Percentiles rank a stretch among this genome's conserved stretches.
These are phyloP conservation scores for Anthophora plumipes DNA, from an alignment of 2,888 invertebrate genomes.

Conservation along the genomic window DNA sequence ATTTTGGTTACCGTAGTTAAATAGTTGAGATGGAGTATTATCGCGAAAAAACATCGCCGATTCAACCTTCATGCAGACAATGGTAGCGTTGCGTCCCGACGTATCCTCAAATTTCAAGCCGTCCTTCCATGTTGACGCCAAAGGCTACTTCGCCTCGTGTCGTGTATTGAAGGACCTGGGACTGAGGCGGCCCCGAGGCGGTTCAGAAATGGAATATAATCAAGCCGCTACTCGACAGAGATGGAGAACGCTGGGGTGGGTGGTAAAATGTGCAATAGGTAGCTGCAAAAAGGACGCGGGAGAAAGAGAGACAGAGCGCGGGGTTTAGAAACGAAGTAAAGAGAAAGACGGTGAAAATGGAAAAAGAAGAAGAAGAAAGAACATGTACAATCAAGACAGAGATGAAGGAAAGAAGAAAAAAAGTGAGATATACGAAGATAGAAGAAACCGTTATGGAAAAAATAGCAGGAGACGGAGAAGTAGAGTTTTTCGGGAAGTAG, in stretches of 20 bases:
- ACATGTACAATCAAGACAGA: background rate
- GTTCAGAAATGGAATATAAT: conserved; percentile 84
- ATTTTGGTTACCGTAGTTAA: background rate
- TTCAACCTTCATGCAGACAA: conserved; percentile 51
- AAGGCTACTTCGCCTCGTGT: conserved; percentile 79
- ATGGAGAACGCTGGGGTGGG: conserved; percentile 42
- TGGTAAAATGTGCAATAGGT: conserved; percentile 55
- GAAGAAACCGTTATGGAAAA: background rate
- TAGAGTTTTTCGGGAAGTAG: background rate
- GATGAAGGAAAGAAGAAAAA: background rate
- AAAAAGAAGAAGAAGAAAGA: background rate
- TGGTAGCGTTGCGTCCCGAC: conserved; percentile 36
- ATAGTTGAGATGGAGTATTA: background rate
- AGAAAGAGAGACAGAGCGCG: background rate
- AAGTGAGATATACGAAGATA: background rate
- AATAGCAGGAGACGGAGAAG: too few species aligned
- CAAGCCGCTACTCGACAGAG: conserved; percentile 72
- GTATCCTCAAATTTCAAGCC: conserved; percentile 79
- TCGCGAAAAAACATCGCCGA: conserved; percentile 35
- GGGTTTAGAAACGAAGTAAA: background rate
- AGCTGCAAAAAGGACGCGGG: background rate
- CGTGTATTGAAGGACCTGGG: conserved; percentile 75
- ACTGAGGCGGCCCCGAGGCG: conserved; percentile 74
- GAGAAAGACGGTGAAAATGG: background rate
- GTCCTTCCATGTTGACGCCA: conserved; percentile 79